A percentile compares a stretch with the other conserved stretches of the same genome.
Evolutionary conservation across 2,797 vertebrate species (phyloP).

Genomic region (Sebastes diaconus): DNA sequence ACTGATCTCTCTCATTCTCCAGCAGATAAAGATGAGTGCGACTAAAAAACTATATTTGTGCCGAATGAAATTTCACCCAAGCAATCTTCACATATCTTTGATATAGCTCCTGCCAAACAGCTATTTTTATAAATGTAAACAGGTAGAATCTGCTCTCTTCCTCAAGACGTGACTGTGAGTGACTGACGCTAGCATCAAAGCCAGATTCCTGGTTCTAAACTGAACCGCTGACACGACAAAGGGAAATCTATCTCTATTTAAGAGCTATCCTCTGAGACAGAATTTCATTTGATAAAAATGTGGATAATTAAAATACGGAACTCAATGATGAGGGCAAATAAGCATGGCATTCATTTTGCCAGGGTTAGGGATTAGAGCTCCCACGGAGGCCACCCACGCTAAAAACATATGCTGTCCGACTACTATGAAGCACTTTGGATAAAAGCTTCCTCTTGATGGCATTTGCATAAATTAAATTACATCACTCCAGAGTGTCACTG

Average conservation of each 20-base stretch:
- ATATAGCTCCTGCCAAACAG: constrained; percentile 24
- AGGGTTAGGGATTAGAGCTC: constrained; percentile 38
- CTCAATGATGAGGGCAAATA: constrained; percentile 20
- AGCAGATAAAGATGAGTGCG: neutral
- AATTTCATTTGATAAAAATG: constrained; percentile 10
- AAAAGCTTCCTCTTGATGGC: constrained; percentile 31
- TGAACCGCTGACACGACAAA: neutral
- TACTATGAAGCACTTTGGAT: constrained; percentile 31
- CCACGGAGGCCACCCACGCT: constrained; percentile 38
- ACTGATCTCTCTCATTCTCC: neutral
- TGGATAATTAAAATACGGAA: constrained; percentile 39
- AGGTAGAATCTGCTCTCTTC: constrained; percentile 9
- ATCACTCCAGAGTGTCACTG: constrained; percentile 36
- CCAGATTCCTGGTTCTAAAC: constrained; percentile 4
- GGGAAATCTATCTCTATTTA: neutral
- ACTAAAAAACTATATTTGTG: neutral
- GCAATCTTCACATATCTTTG: neutral
- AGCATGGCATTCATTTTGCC: constrained; percentile 40
- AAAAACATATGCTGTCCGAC: constrained; percentile 23
- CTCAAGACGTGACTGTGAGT: constrained; percentile 10
- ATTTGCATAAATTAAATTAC: constrained; percentile 57
- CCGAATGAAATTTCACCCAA: constrained; percentile 2
- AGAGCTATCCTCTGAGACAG: neutral
- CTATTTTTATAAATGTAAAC: constrained; percentile 42
- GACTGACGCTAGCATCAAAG: constrained; percentile 31